Evolutionary conservation across 1,140 invertebrate species (phyloP).

Genomic region (Aphelinus certus): DNA sequence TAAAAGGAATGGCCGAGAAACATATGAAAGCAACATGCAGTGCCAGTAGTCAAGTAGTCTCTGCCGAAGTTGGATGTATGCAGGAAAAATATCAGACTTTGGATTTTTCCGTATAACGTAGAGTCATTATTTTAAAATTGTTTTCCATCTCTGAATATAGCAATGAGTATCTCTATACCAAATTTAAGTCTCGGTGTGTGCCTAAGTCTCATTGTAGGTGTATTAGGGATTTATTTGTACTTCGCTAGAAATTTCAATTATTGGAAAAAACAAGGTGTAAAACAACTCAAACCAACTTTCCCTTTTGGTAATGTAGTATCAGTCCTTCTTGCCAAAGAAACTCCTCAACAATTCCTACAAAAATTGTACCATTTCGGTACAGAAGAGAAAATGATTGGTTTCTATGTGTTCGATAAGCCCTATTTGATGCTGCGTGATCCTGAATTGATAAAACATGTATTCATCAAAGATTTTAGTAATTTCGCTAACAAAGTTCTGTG

Average conservation of each 20-base stretch:
- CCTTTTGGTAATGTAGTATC: constrained; percentile 56
- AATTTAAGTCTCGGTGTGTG: too few relatives aligned
- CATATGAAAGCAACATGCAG: too few relatives aligned
- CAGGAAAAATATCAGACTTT: not conserved
- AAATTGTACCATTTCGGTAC: constrained; percentile 42
- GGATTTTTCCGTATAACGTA: not conserved
- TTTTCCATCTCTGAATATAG: too few relatives aligned
- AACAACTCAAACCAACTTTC: constrained; percentile 47
- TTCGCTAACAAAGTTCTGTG: constrained; percentile 53
- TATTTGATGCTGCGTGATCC: constrained; percentile 61
- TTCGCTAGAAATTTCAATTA: constrained; percentile 58
- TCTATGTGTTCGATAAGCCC: constrained; percentile 58
- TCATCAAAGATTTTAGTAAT: constrained; percentile 65
- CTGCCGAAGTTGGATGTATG: too few relatives aligned
- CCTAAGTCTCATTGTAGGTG: too few relatives aligned
- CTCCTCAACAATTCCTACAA: constrained; percentile 29
- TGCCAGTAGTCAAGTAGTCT: too few relatives aligned
- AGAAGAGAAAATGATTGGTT: constrained; percentile 49
- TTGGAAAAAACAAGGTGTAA: constrained; percentile 56
- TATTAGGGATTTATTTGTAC: constrained; percentile 47
- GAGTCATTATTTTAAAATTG: too few relatives aligned
- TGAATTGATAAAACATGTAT: constrained; percentile 60
- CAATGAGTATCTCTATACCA: too few relatives aligned
- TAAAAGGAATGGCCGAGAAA: too few relatives aligned
- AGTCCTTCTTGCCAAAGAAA: constrained; percentile 33